Percentiles rank a stretch among this genome's conserved stretches.
phyloP scores from a whole-genome alignment of 2,113 vertebrate species.

The Gallinago undulata region DNA sequence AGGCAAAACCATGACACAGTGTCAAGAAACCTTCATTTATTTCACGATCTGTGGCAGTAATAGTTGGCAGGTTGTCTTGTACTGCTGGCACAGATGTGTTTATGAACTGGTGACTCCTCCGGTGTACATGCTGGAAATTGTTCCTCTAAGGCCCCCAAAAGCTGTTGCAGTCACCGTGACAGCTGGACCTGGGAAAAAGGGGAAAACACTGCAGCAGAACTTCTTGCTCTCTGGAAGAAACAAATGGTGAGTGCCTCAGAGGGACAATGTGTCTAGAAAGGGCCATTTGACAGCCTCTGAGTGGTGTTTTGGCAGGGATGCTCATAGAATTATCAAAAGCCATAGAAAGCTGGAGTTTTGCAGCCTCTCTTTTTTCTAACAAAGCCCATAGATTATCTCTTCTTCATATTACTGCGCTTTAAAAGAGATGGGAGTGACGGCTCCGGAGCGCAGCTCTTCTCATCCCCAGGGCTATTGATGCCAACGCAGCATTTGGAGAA shows the following conservation, averaged over 20 bases:
- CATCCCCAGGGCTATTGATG: not conserved
- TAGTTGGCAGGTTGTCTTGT: fast-evolving
- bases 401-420: not conserved
- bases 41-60: not conserved
- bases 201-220: not conserved
- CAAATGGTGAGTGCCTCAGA: not conserved
- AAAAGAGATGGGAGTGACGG: not conserved
- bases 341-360: not conserved
- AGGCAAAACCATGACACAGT: fast-evolving
- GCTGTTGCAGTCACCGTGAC: not conserved
- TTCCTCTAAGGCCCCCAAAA: not conserved
- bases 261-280: not conserved
- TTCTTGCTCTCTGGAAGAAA: not conserved
- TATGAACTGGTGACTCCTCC: not conserved
- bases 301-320: not conserved
- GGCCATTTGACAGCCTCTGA: not conserved
- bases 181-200: not conserved
- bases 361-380: not conserved
- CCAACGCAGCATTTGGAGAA: fast-evolving
- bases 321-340: not conserved
- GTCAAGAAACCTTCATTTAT: not conserved
- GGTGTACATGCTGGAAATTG: not conserved
- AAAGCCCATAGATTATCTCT: not conserved
- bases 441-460: not conserved
- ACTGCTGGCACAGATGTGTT: not conserved